Percentiles rank a stretch among this genome's conserved stretches.
Evolutionary conservation across 2,888 invertebrate genomes (phyloP).

Genomic region (Meteorus colon): DNA sequence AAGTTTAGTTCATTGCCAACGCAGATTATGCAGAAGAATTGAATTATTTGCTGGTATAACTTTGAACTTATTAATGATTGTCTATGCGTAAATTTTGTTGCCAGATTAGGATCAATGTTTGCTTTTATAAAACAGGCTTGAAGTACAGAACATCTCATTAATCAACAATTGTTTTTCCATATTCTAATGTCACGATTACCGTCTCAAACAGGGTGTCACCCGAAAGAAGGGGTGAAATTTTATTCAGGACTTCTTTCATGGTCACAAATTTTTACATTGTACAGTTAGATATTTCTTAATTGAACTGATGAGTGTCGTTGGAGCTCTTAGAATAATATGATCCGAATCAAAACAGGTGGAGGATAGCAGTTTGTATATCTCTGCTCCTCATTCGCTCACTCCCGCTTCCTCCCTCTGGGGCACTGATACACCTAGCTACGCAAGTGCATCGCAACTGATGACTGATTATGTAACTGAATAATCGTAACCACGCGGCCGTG

Average conservation of each 20-base stretch:
- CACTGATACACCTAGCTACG: constrained; percentile 5
- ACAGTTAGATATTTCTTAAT: background rate
- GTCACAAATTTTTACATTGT: background rate
- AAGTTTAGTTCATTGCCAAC: constrained; percentile 12
- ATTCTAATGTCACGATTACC: background rate
- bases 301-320: background rate
- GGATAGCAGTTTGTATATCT: background rate
- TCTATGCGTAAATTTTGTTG: background rate
- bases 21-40: background rate
- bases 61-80: background rate
- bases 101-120: background rate
- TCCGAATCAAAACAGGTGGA: background rate
- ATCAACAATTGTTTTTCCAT: background rate
- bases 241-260: background rate
- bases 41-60: no score
- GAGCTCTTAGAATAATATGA: background rate
- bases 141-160: no score
- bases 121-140: no score
- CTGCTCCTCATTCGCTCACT: background rate
- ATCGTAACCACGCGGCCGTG: constrained; percentile 24
- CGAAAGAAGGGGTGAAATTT: background rate
- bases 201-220: background rate
- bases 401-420: background rate
- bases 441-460: constrained; percentile 21
- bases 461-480: constrained; percentile 19